phyloP scores from a whole-genome alignment of 2,113 vertebrate species.

The Protobothrops flavoviridis region DNA sequence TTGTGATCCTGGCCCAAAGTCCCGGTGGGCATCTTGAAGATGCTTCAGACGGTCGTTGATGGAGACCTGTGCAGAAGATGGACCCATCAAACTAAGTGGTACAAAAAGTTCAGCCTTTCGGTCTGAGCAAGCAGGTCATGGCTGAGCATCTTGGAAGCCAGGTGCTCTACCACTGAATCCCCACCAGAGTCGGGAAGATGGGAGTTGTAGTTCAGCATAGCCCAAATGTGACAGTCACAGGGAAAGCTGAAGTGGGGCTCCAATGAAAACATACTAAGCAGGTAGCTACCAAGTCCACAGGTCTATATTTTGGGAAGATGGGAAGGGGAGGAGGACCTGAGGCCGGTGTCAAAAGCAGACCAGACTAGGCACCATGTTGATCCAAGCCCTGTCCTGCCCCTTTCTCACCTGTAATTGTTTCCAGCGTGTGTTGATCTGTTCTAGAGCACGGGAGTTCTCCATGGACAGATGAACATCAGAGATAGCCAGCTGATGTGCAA shows the following conservation, averaged over 20 bases:
- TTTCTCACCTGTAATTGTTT: slow-evolving; percentile 91
- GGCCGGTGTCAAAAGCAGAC: no score
- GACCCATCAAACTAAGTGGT: neutral
- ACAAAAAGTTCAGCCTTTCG: neutral
- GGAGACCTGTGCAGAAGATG: slow-evolving; percentile 73
- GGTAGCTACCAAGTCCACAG: neutral
- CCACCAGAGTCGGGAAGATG: neutral
- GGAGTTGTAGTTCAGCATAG: neutral
- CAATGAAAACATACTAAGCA: neutral
- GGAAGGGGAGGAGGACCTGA: neutral
- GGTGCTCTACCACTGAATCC: neutral
- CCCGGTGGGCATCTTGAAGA: slow-evolving; percentile 94
- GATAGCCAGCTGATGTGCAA: slow-evolving; percentile 94
- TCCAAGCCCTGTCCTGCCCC: neutral
- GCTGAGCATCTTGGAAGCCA: neutral
- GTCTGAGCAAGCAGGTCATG: neutral
- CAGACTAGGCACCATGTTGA: no score
- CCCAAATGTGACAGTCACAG: neutral
- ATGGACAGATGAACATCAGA: slow-evolving; percentile 94
- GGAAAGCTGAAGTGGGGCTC: neutral
- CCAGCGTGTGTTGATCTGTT: slow-evolving; percentile 93
- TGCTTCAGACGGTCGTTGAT: slow-evolving; percentile 93
- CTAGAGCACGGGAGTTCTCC: slow-evolving; percentile 89
- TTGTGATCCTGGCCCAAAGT: slow-evolving; percentile 97
- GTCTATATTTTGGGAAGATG: neutral